Percentiles rank a stretch among this genome's conserved stretches.
Conservation (phyloP, 2,888 invertebrate genomes). For the Tetanocera ferruginea region DNA sequence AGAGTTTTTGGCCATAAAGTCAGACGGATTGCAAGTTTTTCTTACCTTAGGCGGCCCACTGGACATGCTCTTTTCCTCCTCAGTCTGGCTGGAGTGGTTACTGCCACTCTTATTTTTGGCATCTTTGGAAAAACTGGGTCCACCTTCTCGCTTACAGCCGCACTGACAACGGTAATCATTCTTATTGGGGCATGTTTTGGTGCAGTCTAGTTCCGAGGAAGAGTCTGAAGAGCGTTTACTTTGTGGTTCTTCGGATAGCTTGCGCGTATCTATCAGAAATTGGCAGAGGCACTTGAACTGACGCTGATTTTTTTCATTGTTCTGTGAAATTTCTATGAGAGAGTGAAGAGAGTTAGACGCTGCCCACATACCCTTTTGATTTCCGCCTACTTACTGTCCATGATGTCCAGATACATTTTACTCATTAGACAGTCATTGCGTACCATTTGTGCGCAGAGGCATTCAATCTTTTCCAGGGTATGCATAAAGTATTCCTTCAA, state of each 20-base stretch:
- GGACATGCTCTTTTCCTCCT: no score
- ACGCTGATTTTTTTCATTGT: slow-evolving; percentile 50
- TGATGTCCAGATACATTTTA: slow-evolving; percentile 46
- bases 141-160: not conserved
- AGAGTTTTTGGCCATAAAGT: no score
- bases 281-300: slow-evolving; percentile 53
- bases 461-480: slow-evolving; percentile 44
- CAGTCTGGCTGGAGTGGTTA: no score
- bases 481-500: slow-evolving; percentile 43
- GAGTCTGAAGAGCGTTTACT: not conserved
- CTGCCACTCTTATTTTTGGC: no score
- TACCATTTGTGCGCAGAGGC: slow-evolving; percentile 43
- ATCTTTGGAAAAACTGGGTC: no score
- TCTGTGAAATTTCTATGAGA: slow-evolving; percentile 51
- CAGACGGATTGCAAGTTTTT: no score
- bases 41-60: no score
- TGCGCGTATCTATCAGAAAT: slow-evolving; percentile 38
- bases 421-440: slow-evolving; percentile 45
- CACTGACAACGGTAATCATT: not conserved
- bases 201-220: not conserved
- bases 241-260: not conserved
- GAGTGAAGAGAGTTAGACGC: not conserved
- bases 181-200: not conserved
- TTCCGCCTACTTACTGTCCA: slow-evolving; percentile 50
- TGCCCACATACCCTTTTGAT: not conserved